Base-by-base conservation (phyloP, 2,888 invertebrate species). In the Hoplodrina blanda region DNA sequence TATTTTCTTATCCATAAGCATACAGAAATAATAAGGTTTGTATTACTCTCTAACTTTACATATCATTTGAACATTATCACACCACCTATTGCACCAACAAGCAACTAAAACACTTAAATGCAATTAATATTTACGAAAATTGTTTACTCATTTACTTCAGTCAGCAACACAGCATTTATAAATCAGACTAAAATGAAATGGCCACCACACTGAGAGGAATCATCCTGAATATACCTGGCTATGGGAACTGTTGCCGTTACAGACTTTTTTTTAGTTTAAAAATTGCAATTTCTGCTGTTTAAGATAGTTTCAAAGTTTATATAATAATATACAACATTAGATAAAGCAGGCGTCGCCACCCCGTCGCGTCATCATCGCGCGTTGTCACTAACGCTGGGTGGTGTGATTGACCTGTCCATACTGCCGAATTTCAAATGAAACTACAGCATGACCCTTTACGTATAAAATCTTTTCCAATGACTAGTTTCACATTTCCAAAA, bases 401-500 rank as follows among this genome's bases (percentile, higher is more conserved):
- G 37, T 37, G 7, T 46, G 46, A 46, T 17, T 11, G 41, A 11
- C 11, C 10, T 25, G 15, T 41, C 15, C 30, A 19, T 41, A 59
- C 7, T 25, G 7, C 8, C 30, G n/a, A 30, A 17, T 56, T 56
- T 30, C n/a, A 62, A 44, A 44, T 53, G 50, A 37, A 62, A 13
- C 10, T 25, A 55, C 52, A 53, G 25, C 37, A 56, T 41, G 25
- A 33, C 7, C 56, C 20, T 20, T 50, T 60, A 55, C n/a, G 2
- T 63, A 65, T 55, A 70, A 63, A 67, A 66, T 66, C 44, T n/a
- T n/a, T 69, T 66, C 25, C 67, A 71, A 63, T 81, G 72, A 83
- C 83, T 81, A 83, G 83, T 78, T 64, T 56, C 61, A 73, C 20
- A 73, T 60, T 70, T 52, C 50, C 57, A 61, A 73, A 72, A 33